Conservation (phyloP, 2,797 vertebrate genomes). For the Melanogrammus aeglefinus region DNA sequence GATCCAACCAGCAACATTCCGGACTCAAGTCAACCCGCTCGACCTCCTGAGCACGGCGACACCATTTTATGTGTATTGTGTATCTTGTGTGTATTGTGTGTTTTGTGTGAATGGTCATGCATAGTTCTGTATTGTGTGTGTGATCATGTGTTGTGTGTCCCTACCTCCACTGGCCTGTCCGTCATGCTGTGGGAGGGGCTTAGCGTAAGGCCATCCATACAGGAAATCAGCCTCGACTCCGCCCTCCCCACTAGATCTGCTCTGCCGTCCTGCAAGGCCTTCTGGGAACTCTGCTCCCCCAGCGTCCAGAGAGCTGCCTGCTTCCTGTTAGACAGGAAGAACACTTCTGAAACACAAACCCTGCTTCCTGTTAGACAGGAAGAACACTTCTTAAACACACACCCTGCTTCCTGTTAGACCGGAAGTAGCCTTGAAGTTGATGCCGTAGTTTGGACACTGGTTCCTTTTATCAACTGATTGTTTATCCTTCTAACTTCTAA, state of each 20-base stretch:
- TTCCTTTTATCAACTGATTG: too few species aligned
- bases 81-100: background rate
- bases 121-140: background rate
- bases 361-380: conserved; percentile 3
- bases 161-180: conserved; percentile 77
- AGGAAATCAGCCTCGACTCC: conserved; percentile 77
- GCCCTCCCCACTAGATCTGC: conserved; percentile 55
- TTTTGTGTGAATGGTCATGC: background rate
- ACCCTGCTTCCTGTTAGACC: background rate
- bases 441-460: too few species aligned
- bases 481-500: too few species aligned
- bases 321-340: conserved; percentile 72
- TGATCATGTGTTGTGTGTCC: background rate
- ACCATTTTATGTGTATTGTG: background rate
- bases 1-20: too few species aligned
- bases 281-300: conserved; percentile 74
- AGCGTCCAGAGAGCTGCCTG: conserved; percentile 85
- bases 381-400: background rate
- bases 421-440: background rate
- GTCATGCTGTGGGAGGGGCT: conserved; percentile 30
- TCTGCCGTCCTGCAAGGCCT: conserved; percentile 73
- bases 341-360: background rate
- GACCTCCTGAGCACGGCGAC: too few species aligned
- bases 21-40: too few species aligned
- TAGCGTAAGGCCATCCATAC: conserved; percentile 83